Evolutionary conservation across 2,797 vertebrate genomes (phyloP).

Genomic region (Lithobates pipiens): DNA sequence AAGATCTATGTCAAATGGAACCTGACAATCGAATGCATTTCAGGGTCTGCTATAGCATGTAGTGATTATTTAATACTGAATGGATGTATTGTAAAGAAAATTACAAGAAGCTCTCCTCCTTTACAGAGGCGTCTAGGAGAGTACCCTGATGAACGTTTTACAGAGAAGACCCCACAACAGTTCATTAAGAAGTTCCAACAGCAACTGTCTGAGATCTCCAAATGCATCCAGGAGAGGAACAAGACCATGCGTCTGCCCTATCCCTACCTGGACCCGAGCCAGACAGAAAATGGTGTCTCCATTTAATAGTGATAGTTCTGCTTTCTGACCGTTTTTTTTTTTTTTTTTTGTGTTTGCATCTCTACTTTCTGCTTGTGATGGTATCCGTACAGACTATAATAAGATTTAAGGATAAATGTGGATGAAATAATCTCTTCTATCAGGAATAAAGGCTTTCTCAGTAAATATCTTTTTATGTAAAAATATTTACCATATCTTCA

Average conservation of each 20-base stretch:
- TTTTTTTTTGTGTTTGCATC: background rate
- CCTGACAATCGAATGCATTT: too few relatives aligned
- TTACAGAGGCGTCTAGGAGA: slow-evolving; percentile 79
- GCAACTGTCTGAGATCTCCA: slow-evolving; percentile 74
- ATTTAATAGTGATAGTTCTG: slow-evolving; percentile 68
- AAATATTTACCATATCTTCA: too few relatives aligned
- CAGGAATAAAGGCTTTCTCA: too few relatives aligned
- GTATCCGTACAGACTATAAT: too few relatives aligned
- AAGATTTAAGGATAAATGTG: too few relatives aligned
- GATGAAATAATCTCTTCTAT: too few relatives aligned
- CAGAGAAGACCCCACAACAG: slow-evolving; percentile 66
- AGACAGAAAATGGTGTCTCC: slow-evolving; percentile 81
- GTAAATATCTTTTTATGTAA: too few relatives aligned
- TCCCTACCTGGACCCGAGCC: slow-evolving; percentile 73
- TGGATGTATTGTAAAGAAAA: too few relatives aligned
- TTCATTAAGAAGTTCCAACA: slow-evolving; percentile 75
- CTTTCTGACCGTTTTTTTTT: too few relatives aligned
- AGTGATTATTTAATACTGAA: too few relatives aligned
- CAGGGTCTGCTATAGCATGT: too few relatives aligned
- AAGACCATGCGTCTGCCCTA: slow-evolving; percentile 74
- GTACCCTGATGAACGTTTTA: slow-evolving; percentile 79
- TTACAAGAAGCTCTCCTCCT: background rate
- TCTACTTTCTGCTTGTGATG: background rate
- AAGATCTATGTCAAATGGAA: too few relatives aligned
- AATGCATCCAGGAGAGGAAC: slow-evolving; percentile 77